phyloP scores from a whole-genome alignment of 2,113 vertebrate species.

The Pseudolaguvia tuberculata region DNA sequence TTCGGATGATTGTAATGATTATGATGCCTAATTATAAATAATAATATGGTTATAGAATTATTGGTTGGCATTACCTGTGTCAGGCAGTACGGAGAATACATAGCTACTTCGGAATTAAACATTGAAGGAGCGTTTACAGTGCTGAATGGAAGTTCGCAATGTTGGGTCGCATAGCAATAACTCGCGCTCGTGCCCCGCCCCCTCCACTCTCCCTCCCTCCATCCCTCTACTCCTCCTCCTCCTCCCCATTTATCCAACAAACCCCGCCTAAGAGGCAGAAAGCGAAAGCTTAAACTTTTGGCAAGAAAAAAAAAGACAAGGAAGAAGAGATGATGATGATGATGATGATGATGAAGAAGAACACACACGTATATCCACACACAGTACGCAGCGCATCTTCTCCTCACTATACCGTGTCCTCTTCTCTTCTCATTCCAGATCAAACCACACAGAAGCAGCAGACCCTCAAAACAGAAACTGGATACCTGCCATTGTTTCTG shows the following conservation, averaged over 20 bases:
- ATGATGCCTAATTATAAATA: too few species aligned
- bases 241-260: constrained; percentile 65
- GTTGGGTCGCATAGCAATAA: constrained; percentile 71
- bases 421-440: not conserved
- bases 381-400: not conserved
- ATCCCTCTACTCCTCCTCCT: constrained; percentile 31
- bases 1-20: not conserved
- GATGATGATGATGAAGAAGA: too few species aligned
- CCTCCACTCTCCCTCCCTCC: constrained; percentile 13
- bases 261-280: constrained; percentile 74
- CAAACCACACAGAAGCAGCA: not conserved
- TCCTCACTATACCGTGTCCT: not conserved
- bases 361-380: not conserved
- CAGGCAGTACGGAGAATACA: constrained; percentile 79
- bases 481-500: not conserved
- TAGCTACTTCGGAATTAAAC: constrained; percentile 65
- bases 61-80: constrained; percentile 68
- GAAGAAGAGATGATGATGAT: not conserved
- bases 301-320: not conserved
- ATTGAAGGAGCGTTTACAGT: constrained; percentile 60
- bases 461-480: not conserved
- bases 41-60: too few species aligned
- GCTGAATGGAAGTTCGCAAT: constrained; percentile 74
- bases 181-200: constrained; percentile 41
- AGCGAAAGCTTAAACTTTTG: constrained; percentile 73